Evolutionary conservation across 2,113 vertebrate genomes (phyloP).

Genomic region (Daphoenositta chrysoptera): DNA sequence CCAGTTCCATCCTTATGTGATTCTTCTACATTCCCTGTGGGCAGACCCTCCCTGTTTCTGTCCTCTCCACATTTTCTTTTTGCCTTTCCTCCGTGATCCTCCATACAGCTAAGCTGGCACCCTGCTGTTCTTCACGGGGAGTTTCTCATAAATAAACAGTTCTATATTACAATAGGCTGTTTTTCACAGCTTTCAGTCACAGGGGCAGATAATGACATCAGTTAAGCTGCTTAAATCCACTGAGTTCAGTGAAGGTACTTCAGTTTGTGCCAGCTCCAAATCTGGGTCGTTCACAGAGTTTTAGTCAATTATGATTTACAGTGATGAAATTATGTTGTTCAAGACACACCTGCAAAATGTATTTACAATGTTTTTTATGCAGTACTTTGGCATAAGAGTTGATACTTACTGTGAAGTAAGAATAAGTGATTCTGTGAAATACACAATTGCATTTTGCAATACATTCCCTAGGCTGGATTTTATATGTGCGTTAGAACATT

Average conservation of each 20-base stretch:
- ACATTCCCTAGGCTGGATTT: neutral
- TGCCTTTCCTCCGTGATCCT: neutral
- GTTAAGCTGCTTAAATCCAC: neutral
- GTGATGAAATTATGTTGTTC: neutral
- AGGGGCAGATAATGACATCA: neutral
- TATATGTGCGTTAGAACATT: neutral
- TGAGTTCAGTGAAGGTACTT: neutral
- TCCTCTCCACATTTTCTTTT: neutral
- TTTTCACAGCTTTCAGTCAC: slow-evolving; percentile 5
- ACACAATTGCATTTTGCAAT: neutral
- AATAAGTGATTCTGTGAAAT: neutral
- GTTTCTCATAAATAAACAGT: neutral
- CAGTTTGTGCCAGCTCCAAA: neutral
- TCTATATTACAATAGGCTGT: neutral
- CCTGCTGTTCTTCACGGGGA: neutral
- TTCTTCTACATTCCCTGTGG: neutral
- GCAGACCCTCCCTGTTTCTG: neutral
- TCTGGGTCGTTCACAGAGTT: neutral
- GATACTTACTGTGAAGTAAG: neutral
- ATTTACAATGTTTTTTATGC: neutral
- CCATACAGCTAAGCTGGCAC: neutral
- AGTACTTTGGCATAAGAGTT: neutral
- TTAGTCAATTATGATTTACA: neutral
- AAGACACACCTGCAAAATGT: neutral
- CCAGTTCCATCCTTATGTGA: neutral